phyloP scores from a whole-genome alignment of 2,113 vertebrate genomes.

The Plectropomus leopardus region DNA sequence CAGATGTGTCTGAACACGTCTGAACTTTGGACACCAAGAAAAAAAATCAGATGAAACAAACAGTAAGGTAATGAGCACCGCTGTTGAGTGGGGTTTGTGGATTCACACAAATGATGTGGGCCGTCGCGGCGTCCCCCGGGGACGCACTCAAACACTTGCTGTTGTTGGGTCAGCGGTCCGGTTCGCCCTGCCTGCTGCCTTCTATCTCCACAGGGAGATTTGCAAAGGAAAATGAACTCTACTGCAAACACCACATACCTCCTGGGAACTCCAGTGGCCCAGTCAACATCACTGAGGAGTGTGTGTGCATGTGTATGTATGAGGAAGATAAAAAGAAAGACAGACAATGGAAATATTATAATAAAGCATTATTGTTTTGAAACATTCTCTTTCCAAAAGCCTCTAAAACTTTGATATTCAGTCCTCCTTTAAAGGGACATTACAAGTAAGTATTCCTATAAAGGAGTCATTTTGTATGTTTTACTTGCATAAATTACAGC shows the following conservation, averaged over 20 bases:
- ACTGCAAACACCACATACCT: slow-evolving; percentile 44
- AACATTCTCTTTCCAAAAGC: neutral
- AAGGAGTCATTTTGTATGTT: neutral
- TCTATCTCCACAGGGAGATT: slow-evolving; percentile 33
- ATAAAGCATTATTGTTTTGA: slow-evolving; percentile 10
- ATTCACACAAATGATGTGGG: slow-evolving; percentile 26
- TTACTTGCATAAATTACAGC: neutral
- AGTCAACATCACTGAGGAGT: slow-evolving; percentile 28
- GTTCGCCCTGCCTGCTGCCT: slow-evolving; percentile 1
- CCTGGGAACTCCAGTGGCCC: slow-evolving; percentile 50
- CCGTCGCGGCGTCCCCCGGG: neutral
- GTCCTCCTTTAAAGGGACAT: neutral
- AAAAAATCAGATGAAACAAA: slow-evolving; percentile 49
- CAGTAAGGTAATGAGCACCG: slow-evolving; percentile 33
- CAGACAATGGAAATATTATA: slow-evolving; percentile 35
- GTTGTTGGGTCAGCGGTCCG: slow-evolving; percentile 48
- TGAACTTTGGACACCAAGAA: slow-evolving; percentile 48
- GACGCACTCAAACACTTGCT: slow-evolving; percentile 38
- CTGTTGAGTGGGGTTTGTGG: slow-evolving; percentile 18
- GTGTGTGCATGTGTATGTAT: neutral
- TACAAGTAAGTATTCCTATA: neutral
- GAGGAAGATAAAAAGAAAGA: neutral
- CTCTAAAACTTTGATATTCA: neutral
- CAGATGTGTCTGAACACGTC: slow-evolving; percentile 19
- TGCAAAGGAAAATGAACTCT: slow-evolving; percentile 36